Percentiles rank a stretch among this genome's conserved stretches.
phyloP scores from a whole-genome alignment of 2,888 invertebrate species.

The Sesia bembeciformis region DNA sequence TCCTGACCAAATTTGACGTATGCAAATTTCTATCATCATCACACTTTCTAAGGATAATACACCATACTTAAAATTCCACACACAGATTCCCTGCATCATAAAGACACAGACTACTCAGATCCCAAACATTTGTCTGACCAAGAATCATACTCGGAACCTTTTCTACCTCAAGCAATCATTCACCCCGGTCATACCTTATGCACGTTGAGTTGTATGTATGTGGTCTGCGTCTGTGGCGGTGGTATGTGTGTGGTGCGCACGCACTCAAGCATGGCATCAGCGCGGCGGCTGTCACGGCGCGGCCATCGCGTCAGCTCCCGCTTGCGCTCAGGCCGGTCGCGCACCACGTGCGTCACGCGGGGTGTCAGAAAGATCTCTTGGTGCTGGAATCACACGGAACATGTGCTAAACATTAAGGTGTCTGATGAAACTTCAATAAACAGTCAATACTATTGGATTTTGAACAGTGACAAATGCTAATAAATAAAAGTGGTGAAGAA shows the following conservation, averaged over 20 bases:
- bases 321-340: slow-evolving; percentile 48
- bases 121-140: too few species aligned
- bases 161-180: too few species aligned
- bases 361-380: slow-evolving; percentile 76
- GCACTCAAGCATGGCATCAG: slow-evolving; percentile 88
- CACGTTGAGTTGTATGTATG: slow-evolving; percentile 42
- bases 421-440: background rate
- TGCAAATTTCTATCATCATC: too few species aligned
- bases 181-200: slow-evolving; percentile 3
- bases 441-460: background rate
- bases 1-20: too few species aligned
- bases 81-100: too few species aligned
- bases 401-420: too few species aligned
- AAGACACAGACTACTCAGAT: too few species aligned
- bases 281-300: slow-evolving; percentile 69
- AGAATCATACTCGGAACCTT: too few species aligned
- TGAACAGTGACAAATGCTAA: too few species aligned
- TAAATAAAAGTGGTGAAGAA: too few species aligned
- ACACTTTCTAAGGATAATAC: too few species aligned
- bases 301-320: slow-evolving; percentile 22
- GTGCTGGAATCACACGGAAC: slow-evolving; percentile 44
- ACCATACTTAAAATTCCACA: too few species aligned
- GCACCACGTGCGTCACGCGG: slow-evolving; percentile 76
- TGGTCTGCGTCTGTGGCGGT: slow-evolving; percentile 31
- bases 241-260: slow-evolving; percentile 69